Percentiles rank a stretch among this genome's conserved stretches.
Evolutionary conservation across 2,797 vertebrate genomes (phyloP).

Genomic region (Bradypodion ventrale): DNA sequence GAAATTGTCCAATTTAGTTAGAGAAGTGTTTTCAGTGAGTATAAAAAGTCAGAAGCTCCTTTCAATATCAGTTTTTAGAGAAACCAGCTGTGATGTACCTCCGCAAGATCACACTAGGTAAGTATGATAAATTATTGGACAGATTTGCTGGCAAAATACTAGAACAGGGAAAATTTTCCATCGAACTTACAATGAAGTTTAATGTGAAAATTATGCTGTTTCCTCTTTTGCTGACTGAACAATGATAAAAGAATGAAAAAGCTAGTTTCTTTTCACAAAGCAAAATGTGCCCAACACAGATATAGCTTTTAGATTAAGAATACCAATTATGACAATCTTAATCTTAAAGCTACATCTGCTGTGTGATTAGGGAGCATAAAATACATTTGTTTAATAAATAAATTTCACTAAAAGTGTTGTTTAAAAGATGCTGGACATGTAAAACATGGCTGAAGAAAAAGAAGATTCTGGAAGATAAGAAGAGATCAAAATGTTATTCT

Average conservation of each 20-base stretch:
- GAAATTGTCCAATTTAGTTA: conserved; percentile 57
- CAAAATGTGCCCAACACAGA: background rate
- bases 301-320: too few species aligned
- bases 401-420: background rate
- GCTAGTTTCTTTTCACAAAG: conserved; percentile 16
- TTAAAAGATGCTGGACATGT: background rate
- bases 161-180: conserved; percentile 57
- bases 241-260: conserved; percentile 39
- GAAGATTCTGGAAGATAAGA: background rate
- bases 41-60: conserved; percentile 37
- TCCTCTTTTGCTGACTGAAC: conserved; percentile 31
- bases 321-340: background rate
- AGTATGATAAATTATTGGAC: conserved; percentile 48
- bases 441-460: background rate
- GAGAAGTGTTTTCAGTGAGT: conserved; percentile 48
- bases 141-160: conserved; percentile 63
- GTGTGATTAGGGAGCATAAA: background rate
- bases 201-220: conserved; percentile 57
- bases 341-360: too few species aligned
- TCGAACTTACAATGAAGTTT: conserved; percentile 52
- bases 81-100: conserved; percentile 53
- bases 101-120: conserved; percentile 56
- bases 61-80: conserved; percentile 55
- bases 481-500: background rate
- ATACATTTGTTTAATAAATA: background rate